Evolutionary conservation across 2,113 vertebrate species (phyloP), one percentile per base, ranked within the genome.

Genomic region (Sinocyclocheilus grahami): DNA sequence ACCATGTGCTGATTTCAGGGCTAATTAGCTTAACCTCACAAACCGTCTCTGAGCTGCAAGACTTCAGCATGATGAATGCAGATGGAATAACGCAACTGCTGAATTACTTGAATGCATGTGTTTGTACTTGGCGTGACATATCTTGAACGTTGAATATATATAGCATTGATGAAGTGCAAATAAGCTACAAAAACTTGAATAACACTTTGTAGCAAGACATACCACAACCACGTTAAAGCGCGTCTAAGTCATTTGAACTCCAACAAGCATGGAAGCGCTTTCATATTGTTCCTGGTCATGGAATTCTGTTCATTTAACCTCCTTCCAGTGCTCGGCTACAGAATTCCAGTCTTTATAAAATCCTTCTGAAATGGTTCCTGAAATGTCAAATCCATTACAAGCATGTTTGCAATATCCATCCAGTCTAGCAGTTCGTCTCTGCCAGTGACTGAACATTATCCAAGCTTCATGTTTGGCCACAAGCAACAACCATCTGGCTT

Each of bases 401-500:
- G 90, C 92, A 86, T 91, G 92, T 93, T 93, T 91, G 92, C 93
- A 93, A 93, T 94, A 94, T 94, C 92, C 92, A 92, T 94, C 93
- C 90, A 89, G 92, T 90, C 93, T 91, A 90, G 91, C 42, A 87
- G 87, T 88, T 90, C 90, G 91, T 92, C 91, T 85, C 83, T 92
- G 93, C 93, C 94, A 95, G 90, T 58, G 84, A 93, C 93, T 94
- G 91, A 92, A 92, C 92, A 90, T 92, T 89, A 93, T 94, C 94
- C 93, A 93, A 94, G 92, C 86, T 86, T 89, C 89, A 87, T 93
- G 93, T 95, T 94, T 95, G 94, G 94, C 93, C 92, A 94, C 92
- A 93, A 92, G 91, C 89, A 84, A 92, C 88, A 87, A 92, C 94
- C 94, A 95, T 95, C 94, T 95, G 94, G 93, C 93, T 93, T 90